Evolutionary conservation across 2,797 vertebrate species (phyloP).

Genomic region (Scolopax rusticola): DNA sequence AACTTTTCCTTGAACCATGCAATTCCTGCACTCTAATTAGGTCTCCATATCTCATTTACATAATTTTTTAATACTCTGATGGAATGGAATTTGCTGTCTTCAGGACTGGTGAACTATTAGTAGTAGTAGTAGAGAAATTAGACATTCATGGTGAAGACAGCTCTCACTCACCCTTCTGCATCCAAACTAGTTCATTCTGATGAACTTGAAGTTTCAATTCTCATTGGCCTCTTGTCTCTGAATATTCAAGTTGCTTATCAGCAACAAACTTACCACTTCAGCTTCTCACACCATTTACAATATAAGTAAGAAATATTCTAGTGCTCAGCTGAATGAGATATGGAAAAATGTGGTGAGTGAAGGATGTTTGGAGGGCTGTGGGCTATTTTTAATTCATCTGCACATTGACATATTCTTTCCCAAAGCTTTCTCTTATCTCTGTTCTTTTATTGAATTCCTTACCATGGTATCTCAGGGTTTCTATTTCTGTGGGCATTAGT

Average conservation of each 20-base stretch:
- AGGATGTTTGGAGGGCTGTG: neutral
- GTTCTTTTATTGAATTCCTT: neutral
- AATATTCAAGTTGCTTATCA: neutral
- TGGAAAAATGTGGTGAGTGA: neutral
- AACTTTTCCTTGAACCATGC: conserved; percentile 42
- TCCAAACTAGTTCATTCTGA: neutral
- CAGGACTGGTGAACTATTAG: neutral
- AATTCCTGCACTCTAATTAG: conserved; percentile 35
- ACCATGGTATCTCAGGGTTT: neutral
- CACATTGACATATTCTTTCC: neutral
- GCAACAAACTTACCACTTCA: neutral
- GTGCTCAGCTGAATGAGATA: neutral
- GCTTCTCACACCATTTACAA: neutral
- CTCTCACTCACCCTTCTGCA: neutral
- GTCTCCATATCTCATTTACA: conserved; percentile 22
- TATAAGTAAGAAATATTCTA: neutral
- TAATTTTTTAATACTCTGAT: conserved; percentile 21
- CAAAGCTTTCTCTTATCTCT: neutral
- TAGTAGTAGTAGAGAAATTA: neutral
- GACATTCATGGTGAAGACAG: neutral
- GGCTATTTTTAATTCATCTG: neutral
- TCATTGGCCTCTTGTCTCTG: neutral
- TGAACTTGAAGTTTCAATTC: neutral
- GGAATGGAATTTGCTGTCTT: conserved; percentile 8
- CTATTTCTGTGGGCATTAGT: conserved; percentile 27